These are phyloP conservation scores for Pangasianodon gigas DNA, from an alignment of 2,113 vertebrate genomes.

Conservation along the genomic window DNA sequence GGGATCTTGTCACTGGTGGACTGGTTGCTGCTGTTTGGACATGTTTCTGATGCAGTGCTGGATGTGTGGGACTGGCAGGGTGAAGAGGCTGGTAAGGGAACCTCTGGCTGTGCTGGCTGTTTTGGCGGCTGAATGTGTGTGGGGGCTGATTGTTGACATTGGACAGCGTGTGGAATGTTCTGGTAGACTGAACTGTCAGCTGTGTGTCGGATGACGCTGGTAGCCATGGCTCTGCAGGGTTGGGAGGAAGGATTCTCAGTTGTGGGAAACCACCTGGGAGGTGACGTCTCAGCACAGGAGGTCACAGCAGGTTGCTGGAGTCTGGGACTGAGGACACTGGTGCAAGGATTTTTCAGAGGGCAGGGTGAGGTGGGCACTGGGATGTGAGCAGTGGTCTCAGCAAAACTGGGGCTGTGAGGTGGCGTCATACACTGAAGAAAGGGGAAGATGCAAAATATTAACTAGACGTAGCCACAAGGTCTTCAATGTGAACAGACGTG, in stretches of 20 bases:
- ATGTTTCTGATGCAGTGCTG: constrained; percentile 59
- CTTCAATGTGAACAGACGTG: neutral
- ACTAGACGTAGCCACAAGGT: neutral
- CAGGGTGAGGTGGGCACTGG: constrained; percentile 58
- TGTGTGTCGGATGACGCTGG: constrained; percentile 89
- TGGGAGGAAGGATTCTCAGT: constrained; percentile 51
- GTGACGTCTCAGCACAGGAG: constrained; percentile 52
- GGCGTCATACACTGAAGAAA: constrained; percentile 91
- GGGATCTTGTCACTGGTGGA: constrained; percentile 48
- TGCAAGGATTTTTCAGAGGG: constrained; percentile 70
- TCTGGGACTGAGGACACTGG: constrained; percentile 57
- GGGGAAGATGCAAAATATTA: constrained; percentile 2
- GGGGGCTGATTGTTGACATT: constrained; percentile 52
- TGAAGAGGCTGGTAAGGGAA: constrained; percentile 37
- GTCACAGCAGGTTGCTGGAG: constrained; percentile 56
- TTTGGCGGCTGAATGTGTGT: constrained; percentile 43
- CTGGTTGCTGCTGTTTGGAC: constrained; percentile 28
- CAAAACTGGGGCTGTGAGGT: constrained; percentile 91
- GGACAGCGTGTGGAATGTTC: constrained; percentile 67
- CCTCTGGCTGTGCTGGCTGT: constrained; percentile 48
- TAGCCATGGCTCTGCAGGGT: constrained; percentile 82
- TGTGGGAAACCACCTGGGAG: constrained; percentile 36
- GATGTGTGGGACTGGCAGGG: constrained; percentile 58
- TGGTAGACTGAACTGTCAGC: constrained; percentile 75
- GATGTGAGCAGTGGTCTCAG: constrained; percentile 72